Evolutionary conservation across 2,113 vertebrate species (phyloP).

Genomic region (Paradisaea rubra): DNA sequence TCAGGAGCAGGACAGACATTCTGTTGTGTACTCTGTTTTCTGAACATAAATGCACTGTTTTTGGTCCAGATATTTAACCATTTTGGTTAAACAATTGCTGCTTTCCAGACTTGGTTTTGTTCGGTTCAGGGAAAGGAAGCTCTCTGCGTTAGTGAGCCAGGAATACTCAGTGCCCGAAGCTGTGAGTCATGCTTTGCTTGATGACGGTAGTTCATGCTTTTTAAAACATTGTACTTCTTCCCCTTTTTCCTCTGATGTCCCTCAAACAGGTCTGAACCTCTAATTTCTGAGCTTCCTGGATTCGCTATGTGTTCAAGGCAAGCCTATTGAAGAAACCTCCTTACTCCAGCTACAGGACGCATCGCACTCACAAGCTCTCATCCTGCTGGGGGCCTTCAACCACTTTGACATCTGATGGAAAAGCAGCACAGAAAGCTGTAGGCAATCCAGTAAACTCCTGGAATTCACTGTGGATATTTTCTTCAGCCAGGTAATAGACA

Average conservation of each 20-base stretch:
- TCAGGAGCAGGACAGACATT: neutral
- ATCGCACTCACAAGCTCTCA: neutral
- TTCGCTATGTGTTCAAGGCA: neutral
- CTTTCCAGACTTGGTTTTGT: neutral
- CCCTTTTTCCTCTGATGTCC: neutral
- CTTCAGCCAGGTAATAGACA: neutral
- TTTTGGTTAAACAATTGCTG: neutral
- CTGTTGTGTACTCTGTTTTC: neutral
- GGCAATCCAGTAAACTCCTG: neutral
- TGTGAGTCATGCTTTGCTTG: neutral
- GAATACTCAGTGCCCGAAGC: neutral
- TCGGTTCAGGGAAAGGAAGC: accelerated
- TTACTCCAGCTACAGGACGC: neutral
- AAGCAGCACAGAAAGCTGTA: neutral
- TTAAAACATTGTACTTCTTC: neutral
- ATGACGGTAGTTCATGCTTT: neutral
- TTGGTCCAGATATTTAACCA: neutral
- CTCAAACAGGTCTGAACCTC: neutral
- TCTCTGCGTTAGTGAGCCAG: neutral
- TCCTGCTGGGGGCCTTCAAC: neutral
- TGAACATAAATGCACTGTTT: neutral
- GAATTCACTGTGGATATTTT: neutral
- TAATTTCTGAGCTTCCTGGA: neutral
- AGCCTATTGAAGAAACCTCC: neutral
- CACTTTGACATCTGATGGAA: neutral